Conservation (phyloP, 2,797 vertebrate species). For the Lagocephalus sceleratus region DNA sequence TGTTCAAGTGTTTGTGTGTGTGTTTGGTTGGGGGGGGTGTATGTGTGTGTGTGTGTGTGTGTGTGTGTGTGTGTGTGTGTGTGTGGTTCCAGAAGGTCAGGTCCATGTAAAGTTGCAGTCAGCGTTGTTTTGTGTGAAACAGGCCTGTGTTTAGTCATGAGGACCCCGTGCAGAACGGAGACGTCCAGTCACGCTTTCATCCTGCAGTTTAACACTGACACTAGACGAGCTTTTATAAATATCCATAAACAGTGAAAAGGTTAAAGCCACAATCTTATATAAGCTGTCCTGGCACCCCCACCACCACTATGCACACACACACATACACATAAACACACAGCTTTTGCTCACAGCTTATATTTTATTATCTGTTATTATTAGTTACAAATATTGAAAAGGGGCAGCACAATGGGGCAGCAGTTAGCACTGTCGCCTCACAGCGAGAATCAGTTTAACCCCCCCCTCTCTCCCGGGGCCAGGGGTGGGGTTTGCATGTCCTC, state of each 20-base stretch:
- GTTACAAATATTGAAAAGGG: too few species aligned
- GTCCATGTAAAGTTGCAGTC: constrained; percentile 6
- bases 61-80: background rate
- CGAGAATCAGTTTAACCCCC: too few species aligned
- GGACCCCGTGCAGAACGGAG: constrained; percentile 15
- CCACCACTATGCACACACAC: background rate
- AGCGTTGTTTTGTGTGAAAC: constrained; percentile 23
- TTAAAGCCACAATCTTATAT: constrained; percentile 13
- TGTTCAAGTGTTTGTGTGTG: constrained; percentile 4
- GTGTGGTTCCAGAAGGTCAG: constrained; percentile 5
- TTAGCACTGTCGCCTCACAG: too few species aligned
- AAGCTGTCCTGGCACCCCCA: constrained; percentile 23
- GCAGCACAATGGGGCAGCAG: too few species aligned
- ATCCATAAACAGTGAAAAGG: constrained; percentile 40
- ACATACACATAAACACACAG: background rate
- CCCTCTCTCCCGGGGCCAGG: too few species aligned
- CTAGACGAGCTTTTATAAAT: constrained; percentile 29
- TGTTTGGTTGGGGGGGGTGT: too few species aligned
- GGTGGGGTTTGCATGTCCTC: too few species aligned
- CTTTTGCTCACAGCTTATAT: too few species aligned
- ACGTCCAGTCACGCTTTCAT: constrained; percentile 19
- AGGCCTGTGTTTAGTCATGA: constrained; percentile 11
- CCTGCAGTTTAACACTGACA: constrained; percentile 15
- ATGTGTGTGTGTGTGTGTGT: background rate
- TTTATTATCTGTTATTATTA: too few species aligned